Percentiles rank a stretch among this genome's conserved stretches.
phyloP scores from a whole-genome alignment of 2,113 vertebrate species.

The Petaurus breviceps region DNA sequence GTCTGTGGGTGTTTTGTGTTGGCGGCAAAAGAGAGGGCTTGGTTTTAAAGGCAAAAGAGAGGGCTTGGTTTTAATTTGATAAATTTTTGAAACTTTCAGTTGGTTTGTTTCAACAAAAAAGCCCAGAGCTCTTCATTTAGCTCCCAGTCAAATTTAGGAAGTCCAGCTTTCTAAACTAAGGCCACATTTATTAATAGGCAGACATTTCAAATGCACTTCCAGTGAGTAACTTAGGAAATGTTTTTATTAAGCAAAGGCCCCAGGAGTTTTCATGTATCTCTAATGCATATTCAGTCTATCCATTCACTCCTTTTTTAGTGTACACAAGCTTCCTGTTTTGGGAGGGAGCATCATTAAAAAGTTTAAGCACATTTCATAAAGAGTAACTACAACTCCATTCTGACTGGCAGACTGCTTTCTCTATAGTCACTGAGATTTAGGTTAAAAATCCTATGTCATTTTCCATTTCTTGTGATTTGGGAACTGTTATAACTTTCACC shows the following conservation, averaged over 20 bases:
- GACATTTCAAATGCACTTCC: conserved; percentile 49
- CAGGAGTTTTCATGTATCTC: conserved; percentile 38
- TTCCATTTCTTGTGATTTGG: conserved; percentile 58
- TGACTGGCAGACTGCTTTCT: conserved; percentile 52
- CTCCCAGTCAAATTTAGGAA: conserved; percentile 60
- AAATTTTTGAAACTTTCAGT: conserved; percentile 79
- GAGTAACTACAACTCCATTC: conserved; percentile 36
- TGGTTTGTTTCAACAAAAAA: conserved; percentile 75
- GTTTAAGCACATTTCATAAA: conserved; percentile 48
- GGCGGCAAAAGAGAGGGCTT: conserved; percentile 81
- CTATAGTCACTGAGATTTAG: conserved; percentile 58
- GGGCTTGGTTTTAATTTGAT: conserved; percentile 84
- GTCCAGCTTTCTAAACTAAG: conserved; percentile 58
- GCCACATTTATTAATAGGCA: conserved; percentile 20
- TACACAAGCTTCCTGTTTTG: conserved; percentile 40
- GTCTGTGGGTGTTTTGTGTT: conserved; percentile 85
- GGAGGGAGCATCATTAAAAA: conserved; percentile 46
- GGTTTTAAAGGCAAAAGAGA: conserved; percentile 82
- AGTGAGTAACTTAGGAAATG: conserved; percentile 52
- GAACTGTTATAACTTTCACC: conserved; percentile 55
- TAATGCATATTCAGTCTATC: not conserved
- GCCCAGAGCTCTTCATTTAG: conserved; percentile 66
- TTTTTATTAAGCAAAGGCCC: conserved; percentile 40
- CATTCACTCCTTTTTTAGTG: conserved; percentile 31
- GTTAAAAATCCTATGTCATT: conserved; percentile 16